Evolutionary conservation across 1,140 invertebrate genomes (phyloP).

Genomic region (Cyrtorhinus lividipennis): DNA sequence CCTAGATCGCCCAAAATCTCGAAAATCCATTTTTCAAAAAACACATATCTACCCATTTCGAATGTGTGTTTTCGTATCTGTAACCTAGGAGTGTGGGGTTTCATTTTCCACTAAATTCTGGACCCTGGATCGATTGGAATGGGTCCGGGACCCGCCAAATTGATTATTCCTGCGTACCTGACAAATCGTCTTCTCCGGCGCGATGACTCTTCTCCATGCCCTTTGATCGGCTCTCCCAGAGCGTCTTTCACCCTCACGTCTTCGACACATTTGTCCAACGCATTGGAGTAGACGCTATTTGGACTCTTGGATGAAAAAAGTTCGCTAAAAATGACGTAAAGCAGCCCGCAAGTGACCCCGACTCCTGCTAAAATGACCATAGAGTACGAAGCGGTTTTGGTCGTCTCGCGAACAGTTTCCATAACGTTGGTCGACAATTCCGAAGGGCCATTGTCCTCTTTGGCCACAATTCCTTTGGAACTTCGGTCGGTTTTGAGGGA

Average conservation of each 20-base stretch:
- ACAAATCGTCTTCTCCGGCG: conserved; percentile 53
- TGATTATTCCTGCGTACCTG: conserved; percentile 36
- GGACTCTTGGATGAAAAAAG: conserved; percentile 75
- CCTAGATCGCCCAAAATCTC: no score
- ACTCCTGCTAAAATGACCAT: conserved; percentile 64
- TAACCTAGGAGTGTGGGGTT: no score
- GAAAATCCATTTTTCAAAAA: no score
- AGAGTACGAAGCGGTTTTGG: conserved; percentile 67
- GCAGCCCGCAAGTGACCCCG: conserved; percentile 58
- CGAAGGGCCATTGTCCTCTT: conserved; percentile 29
- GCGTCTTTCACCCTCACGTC: conserved; percentile 54
- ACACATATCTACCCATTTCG: no score
- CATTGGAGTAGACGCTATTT: conserved; percentile 65
- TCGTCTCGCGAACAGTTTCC: conserved; percentile 70
- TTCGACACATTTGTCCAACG: conserved; percentile 53
- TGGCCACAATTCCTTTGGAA: conserved; percentile 29
- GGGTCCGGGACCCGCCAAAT: no score
- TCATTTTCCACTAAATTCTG: no score
- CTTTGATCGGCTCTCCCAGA: conserved; percentile 73
- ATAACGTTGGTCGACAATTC: conserved; percentile 42
- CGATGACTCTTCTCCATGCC: conserved; percentile 68
- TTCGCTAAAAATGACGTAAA: conserved; percentile 69
- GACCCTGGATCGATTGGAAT: no score
- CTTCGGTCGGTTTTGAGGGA: conserved; percentile 29
- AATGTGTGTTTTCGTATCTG: no score